These are phyloP conservation scores for Drosophila vallismaia DNA, from an alignment of 2,888 invertebrate species.

Conservation along the genomic window DNA sequence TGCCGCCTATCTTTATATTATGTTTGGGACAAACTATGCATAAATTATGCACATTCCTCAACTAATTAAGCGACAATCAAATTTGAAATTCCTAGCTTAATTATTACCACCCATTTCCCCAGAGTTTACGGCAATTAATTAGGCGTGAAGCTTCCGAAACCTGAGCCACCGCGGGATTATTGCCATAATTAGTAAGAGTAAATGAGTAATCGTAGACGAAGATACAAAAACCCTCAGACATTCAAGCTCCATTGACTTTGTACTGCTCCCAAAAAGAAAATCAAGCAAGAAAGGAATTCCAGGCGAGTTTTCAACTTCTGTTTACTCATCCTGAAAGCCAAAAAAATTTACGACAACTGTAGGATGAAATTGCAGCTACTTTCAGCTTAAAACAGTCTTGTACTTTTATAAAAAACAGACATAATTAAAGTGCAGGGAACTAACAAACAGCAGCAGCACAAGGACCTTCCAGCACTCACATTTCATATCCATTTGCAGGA, in stretches of 20 bases:
- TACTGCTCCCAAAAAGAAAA: neutral
- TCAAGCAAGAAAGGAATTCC: slow-evolving; percentile 5
- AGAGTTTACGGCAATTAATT: slow-evolving; percentile 43
- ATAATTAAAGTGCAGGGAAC: slow-evolving; percentile 22
- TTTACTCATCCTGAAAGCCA: slow-evolving; percentile 42
- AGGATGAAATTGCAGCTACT: slow-evolving; percentile 29
- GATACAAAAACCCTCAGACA: slow-evolving; percentile 11
- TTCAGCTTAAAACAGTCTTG: slow-evolving; percentile 31
- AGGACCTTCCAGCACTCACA: neutral
- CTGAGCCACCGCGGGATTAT: slow-evolving; percentile 41
- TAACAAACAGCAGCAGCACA: slow-evolving; percentile 7
- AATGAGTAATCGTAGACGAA: slow-evolving; percentile 36
- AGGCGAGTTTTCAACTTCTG: slow-evolving; percentile 33
- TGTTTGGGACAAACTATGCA: slow-evolving; percentile 28
- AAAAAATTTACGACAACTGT: slow-evolving; percentile 30
- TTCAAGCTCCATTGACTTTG: slow-evolving; percentile 43
- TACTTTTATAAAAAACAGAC: slow-evolving; percentile 11
- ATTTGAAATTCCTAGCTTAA: slow-evolving; percentile 32
- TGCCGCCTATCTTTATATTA: neutral
- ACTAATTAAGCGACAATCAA: slow-evolving; percentile 60
- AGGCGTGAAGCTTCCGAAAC: slow-evolving; percentile 46
- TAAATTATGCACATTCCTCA: slow-evolving; percentile 44
- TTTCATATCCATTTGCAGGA: neutral
- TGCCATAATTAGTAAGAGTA: slow-evolving; percentile 47
- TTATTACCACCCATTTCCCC: slow-evolving; percentile 16